Conservation (phyloP, 2,888 invertebrate species). For the Andrena praecox region DNA sequence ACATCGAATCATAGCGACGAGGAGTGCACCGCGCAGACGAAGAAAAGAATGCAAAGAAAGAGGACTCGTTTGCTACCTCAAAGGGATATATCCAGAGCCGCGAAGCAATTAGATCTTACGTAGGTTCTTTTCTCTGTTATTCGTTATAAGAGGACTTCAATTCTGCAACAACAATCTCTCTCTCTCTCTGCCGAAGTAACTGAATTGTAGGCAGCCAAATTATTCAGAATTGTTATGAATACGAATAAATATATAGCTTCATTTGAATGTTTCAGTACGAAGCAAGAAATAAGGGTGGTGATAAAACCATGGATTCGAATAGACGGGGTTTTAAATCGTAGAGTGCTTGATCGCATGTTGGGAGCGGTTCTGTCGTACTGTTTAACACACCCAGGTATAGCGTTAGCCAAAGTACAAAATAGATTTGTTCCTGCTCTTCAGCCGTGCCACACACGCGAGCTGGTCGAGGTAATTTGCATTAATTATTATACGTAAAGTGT, state of each 20-base stretch:
- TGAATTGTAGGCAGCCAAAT: not conserved
- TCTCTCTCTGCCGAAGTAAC: not conserved
- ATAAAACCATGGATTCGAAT: slow-evolving; percentile 91
- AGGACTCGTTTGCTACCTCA: slow-evolving; percentile 77
- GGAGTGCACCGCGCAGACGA: slow-evolving; percentile 15
- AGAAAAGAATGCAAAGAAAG: slow-evolving; percentile 73
- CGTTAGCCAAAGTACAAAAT: slow-evolving; percentile 86
- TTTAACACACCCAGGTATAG: slow-evolving; percentile 87
- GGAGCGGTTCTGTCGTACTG: slow-evolving; percentile 89
- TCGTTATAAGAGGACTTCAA: too few species aligned
- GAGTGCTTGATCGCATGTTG: slow-evolving; percentile 89
- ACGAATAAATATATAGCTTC: not conserved
- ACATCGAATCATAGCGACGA: slow-evolving; percentile 53
- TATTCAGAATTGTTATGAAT: not conserved
- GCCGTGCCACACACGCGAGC: slow-evolving; percentile 88
- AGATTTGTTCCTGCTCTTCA: slow-evolving; percentile 89
- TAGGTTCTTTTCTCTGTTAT: slow-evolving; percentile 54
- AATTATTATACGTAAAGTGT: not conserved
- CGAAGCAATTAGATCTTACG: slow-evolving; percentile 80
- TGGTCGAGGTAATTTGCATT: slow-evolving; percentile 86
- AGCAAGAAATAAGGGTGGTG: slow-evolving; percentile 82
- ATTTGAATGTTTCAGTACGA: slow-evolving; percentile 73
- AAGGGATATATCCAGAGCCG: slow-evolving; percentile 78
- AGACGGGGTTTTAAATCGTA: slow-evolving; percentile 90
- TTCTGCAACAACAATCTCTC: not conserved